phyloP scores from a whole-genome alignment of 2,113 vertebrate genomes.

The Merops nubicus region DNA sequence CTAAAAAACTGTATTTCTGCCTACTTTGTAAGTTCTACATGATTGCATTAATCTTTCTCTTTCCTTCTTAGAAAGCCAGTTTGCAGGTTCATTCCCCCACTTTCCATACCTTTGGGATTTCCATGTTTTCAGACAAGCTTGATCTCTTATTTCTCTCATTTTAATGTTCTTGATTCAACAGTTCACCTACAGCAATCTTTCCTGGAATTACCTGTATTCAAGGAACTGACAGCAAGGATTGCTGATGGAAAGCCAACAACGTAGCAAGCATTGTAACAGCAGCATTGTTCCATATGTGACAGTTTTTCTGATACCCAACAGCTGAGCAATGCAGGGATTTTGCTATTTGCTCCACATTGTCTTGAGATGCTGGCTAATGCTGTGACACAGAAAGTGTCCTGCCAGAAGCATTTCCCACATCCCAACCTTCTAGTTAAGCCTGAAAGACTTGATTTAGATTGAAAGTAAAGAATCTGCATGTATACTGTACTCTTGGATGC shows the following conservation, averaged over 20 bases:
- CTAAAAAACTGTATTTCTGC: background rate
- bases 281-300: accelerated
- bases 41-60: background rate
- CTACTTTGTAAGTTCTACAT: background rate
- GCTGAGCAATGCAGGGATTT: background rate
- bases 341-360: background rate
- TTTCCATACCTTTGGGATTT: background rate
- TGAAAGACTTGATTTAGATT: background rate
- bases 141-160: background rate
- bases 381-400: background rate
- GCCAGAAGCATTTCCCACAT: background rate
- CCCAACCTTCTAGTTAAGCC: background rate
- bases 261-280: background rate
- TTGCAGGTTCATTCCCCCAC: background rate
- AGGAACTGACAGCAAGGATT: background rate
- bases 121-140: background rate
- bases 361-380: background rate
- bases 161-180: background rate
- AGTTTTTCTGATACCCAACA: background rate
- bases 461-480: background rate
- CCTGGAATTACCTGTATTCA: background rate
- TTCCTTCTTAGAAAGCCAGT: background rate
- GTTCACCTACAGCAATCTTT: background rate
- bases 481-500: background rate
- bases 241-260: background rate